Percentiles rank a stretch among this genome's conserved stretches.
Conservation (phyloP, 1,140 invertebrate genomes). For the Phocides pigmalion region DNA sequence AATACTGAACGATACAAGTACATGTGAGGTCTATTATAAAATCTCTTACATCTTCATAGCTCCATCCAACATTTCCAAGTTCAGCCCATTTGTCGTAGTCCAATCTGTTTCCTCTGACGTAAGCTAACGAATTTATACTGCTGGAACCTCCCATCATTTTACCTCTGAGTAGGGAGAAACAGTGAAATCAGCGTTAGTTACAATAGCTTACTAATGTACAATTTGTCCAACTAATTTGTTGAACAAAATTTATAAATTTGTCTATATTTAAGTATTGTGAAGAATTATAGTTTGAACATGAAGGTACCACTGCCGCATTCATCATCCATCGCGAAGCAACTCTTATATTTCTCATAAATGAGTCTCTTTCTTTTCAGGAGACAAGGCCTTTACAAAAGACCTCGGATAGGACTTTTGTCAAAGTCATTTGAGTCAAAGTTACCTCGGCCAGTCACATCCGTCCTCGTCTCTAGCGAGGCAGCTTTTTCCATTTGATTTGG, state of each 20-base stretch:
- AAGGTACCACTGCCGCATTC: too few species aligned
- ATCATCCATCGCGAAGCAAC: too few species aligned
- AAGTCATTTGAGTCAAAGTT: not conserved
- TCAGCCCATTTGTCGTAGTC: conserved; percentile 90
- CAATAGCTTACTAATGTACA: too few species aligned
- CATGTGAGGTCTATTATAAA: not conserved
- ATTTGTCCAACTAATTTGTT: too few species aligned
- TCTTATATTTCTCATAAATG: too few species aligned
- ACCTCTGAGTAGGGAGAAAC: conserved; percentile 69
- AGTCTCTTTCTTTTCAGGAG: too few species aligned
- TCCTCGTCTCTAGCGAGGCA: conserved; percentile 68
- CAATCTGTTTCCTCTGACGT: conserved; percentile 88
- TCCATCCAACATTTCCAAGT: conserved; percentile 89
- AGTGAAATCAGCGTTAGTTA: not conserved
- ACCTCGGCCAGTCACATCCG: conserved; percentile 86
- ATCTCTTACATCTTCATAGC: conserved; percentile 88
- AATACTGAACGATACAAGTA: too few species aligned
- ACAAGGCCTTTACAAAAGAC: too few species aligned
- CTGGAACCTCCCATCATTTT: conserved; percentile 88
- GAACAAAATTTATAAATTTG: too few species aligned
- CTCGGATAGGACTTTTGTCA: too few species aligned
- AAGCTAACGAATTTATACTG: conserved; percentile 91
- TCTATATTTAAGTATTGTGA: too few species aligned
- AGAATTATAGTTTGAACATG: too few species aligned
- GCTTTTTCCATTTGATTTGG: conserved; percentile 79